Conservation (phyloP, 2,113 vertebrate genomes). For the Pteropus alecto region DNA sequence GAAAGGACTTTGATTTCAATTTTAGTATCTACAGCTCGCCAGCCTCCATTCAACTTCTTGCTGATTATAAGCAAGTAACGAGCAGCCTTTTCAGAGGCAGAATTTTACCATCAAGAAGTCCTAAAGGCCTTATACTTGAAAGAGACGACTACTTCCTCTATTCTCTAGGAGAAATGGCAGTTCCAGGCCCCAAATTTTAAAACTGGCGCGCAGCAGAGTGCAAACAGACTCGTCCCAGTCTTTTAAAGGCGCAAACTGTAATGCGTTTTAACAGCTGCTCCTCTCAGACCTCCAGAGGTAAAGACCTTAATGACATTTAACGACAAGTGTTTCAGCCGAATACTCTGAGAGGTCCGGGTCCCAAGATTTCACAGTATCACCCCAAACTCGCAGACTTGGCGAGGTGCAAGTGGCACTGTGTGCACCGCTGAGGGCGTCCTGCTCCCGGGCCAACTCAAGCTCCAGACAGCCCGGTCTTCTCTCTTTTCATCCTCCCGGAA, state of each 20-base stretch:
- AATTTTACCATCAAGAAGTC: accelerated
- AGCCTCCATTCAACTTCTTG: background rate
- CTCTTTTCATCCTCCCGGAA: background rate
- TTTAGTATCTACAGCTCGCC: too few species aligned
- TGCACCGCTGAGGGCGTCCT: accelerated
- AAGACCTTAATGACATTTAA: background rate
- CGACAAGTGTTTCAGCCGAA: background rate
- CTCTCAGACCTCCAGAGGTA: background rate
- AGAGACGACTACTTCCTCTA: accelerated
- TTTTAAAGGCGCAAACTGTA: background rate
- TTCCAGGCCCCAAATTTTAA: background rate
- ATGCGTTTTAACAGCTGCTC: background rate
- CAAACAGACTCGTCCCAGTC: background rate
- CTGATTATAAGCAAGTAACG: background rate
- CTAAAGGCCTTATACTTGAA: background rate
- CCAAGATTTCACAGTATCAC: background rate
- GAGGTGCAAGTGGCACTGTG: background rate
- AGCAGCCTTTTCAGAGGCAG: background rate
- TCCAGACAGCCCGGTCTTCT: accelerated
- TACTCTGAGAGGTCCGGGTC: background rate
- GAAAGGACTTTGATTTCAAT: background rate
- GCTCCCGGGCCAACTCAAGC: accelerated
- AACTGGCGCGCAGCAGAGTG: background rate
- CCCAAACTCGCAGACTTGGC: accelerated
- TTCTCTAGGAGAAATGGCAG: background rate